These are phyloP conservation scores for Brachyalestes nurse DNA, from an alignment of 2,797 vertebrate genomes.

Conservation along the genomic window DNA sequence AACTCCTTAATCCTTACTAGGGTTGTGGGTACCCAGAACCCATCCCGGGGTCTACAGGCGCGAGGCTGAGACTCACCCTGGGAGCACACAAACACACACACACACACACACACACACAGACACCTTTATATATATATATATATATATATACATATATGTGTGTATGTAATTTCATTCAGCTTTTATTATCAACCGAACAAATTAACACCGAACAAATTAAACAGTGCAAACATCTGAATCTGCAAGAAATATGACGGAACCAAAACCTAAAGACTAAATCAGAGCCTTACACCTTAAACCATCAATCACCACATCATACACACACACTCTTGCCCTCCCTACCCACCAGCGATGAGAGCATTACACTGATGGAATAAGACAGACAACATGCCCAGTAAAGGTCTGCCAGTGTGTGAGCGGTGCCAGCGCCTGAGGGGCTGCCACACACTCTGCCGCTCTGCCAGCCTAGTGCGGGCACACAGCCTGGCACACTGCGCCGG, in stretches of 20 bases:
- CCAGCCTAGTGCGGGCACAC: slow-evolving; percentile 51
- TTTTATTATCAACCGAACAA: too few species aligned
- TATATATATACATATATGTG: too few species aligned
- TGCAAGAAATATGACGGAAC: not conserved
- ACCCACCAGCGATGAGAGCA: slow-evolving; percentile 48
- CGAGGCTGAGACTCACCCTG: too few species aligned
- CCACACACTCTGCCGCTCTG: slow-evolving; percentile 45
- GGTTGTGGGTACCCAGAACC: too few species aligned
- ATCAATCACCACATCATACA: not conserved
- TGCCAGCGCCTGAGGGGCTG: slow-evolving; percentile 57
- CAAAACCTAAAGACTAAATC: not conserved
- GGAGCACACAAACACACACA: too few species aligned
- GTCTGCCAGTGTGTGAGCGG: slow-evolving; percentile 46
- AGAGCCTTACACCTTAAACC: not conserved
- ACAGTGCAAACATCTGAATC: not conserved
- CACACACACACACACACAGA: too few species aligned
- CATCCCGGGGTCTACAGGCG: too few species aligned
- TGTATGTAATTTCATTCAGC: too few species aligned
- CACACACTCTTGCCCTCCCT: slow-evolving; percentile 25
- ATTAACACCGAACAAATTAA: not conserved
- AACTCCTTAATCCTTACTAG: too few species aligned
- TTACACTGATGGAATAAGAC: slow-evolving; percentile 61
- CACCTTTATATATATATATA: too few species aligned
- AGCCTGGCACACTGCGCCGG: slow-evolving; percentile 36
- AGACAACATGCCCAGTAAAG: slow-evolving; percentile 56